Evolutionary conservation across 2,888 invertebrate species (phyloP), one percentile per base, ranked within the genome.

Genomic region (Agriotes lineatus): DNA sequence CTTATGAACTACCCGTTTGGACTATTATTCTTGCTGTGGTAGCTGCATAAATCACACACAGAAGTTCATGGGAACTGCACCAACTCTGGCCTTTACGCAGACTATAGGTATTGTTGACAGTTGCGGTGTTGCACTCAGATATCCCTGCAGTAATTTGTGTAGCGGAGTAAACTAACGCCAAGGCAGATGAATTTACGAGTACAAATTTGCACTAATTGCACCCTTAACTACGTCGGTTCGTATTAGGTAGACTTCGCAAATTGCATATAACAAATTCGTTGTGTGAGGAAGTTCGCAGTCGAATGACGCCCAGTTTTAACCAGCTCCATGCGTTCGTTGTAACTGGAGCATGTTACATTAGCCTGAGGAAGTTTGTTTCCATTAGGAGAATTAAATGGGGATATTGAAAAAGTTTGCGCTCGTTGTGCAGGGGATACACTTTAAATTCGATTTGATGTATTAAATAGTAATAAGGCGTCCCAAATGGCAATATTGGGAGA

Each of bases 71-170:
- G 14, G 18, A 35, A 60, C 33, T 48, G n/a, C 33, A 50, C 52
- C 35, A 45, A 22, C 22, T 20, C 48, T 30, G 20, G 12, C 5
- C 50, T 59, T 33, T 50, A 39, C n/a, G 39, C 42, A 39, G 7
- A 66, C 30, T 66, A 35, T 66, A 59, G 50, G 33, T 59, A 59
- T 59, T 52, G 65, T 66, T 66, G 65, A 66, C 48, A 52, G 30
- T 66, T 37, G 50, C 33, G 65, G 42, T 20, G 20, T 20, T 37
- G 42, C 54, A 65, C 44, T 63, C 56, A 44, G 50, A 57, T 45
- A 30, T 48, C 19, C 16, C 33, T n/a, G 25, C 14, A 42, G 56
- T 35, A 63, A 56, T 63, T 63, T 45, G 63, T 33, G 33, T 35
- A 10, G 52, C 52, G 19, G 42, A 30, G 45, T 35, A 39, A 22